Evolutionary conservation across 2,797 vertebrate genomes (phyloP), one percentile per base, ranked within the genome.

Genomic region (Gymnoscopelus microlampas): DNA sequence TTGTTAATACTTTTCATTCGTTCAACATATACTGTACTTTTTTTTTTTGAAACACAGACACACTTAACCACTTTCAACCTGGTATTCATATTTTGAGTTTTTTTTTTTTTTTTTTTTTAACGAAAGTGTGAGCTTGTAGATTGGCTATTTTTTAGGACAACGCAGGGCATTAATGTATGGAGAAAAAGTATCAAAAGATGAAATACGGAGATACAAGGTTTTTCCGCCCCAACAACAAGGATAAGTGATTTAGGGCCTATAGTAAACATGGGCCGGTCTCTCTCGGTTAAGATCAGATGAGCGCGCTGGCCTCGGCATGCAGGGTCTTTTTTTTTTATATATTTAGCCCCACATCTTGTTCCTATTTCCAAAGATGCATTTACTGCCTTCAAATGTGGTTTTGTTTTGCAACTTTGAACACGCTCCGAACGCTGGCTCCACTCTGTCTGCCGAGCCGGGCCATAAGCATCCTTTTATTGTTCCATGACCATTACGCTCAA

Each of bases 391-490:
- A 82, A 87, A 90, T 84, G 78, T 87, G 85, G 77, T 86, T 85
- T 84, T 87, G 81, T 89, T 86, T 84, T 87, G 79, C 73, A 85
- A 77, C 78, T 78, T 83, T 87, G 77, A 87, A 86, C 85, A 81
- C 65, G 84, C 78, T 84, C 80, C 78, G 70, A 78, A 68, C 68
- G 75, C 73, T 70, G 89, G 90, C 90, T 92, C 90, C 91, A 74
- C 74, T 72, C 79, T 78, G 91, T 91, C 90, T 92, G 86, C 77
- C 71, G 0, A 81, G 85, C 39, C 76, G 78, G 19, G 82, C 80
- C 81, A 87, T 85, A 84, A 75, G 79, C 84, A 87, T 90, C 85
- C 79, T 86, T 79, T 91, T 85, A 91, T 90, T 87, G 88, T 91
- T 70, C 83, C 82, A 44, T 81, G 80, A 86, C 80, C 80, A 83